Base-by-base conservation (phyloP, 2,797 vertebrate species). In the Pipistrellus nathusii region DNA sequence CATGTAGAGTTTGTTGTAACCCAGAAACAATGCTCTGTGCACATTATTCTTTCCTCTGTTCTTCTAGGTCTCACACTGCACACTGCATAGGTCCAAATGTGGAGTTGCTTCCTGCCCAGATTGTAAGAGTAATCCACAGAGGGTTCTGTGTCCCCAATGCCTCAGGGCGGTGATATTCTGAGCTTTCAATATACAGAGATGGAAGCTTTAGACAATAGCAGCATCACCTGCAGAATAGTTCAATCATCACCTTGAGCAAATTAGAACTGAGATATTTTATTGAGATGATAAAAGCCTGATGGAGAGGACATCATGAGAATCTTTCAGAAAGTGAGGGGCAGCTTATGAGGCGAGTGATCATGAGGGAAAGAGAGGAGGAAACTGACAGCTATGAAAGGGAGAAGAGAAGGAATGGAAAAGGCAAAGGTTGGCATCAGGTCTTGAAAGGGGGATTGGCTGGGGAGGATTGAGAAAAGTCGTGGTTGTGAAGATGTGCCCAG, bases 301-400 rank as follows among this genome's bases (percentile, higher is more conserved):
- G 55, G 35, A 57, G 55, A 85, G 23, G 14, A 0, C 9, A 0
- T 11, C 0, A 0, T 11, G 25, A 81, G 62, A 82, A 38, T n/a
- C 21, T 66, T 53, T 9, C 8, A 48, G 15, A 32, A 80, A 57
- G 32, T 8, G 0, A 32, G 35, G 10, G 8, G 53, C 44, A 25
- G 10, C 10, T 8, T 1, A 0, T 14, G 35, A 48, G 73, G 18
- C 25, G 35, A 51, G 21, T 25, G 11, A 5, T 9, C 2, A 6
- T 46, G 23, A 38, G 21, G 21, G 27, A 5, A 27, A 44, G 27
- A 41, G 4, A 64, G 78, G 3, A 32, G 38, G 38, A 5, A 48
- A 32, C 21, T 27, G 11, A 46, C 62, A 77, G 46, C 9, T 11
- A 13, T 6, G 8, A 51, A 46, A 48, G 3, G 32, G n/a, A 95